Evolutionary conservation across 2,888 invertebrate genomes (phyloP).

Genomic region (Rhogogaster chlorosoma): DNA sequence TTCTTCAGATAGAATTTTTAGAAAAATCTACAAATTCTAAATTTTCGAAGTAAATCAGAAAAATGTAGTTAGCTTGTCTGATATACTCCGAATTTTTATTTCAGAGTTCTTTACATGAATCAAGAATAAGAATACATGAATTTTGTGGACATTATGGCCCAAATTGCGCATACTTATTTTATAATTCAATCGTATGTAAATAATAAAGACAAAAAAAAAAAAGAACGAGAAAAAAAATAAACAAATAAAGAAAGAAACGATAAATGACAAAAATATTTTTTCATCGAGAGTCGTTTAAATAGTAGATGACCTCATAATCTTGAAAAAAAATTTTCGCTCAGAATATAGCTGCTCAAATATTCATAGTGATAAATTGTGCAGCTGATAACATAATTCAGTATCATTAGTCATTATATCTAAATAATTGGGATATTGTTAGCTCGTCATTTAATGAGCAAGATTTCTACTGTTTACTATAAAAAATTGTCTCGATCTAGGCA

Average conservation of each 20-base stretch:
- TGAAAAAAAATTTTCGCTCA: slow-evolving; percentile 18
- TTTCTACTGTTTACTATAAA: not conserved
- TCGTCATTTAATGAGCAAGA: not conserved
- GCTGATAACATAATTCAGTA: not conserved
- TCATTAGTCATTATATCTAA: not conserved
- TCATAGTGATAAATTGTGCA: not conserved
- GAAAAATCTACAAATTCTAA: not conserved
- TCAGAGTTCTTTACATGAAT: not conserved
- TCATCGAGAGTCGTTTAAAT: slow-evolving; percentile 6
- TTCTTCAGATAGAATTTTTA: not conserved
- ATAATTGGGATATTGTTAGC: slow-evolving; percentile 1
- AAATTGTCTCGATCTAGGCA: not conserved
- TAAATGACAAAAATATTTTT: slow-evolving; percentile 27
- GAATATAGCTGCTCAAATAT: slow-evolving; percentile 16
- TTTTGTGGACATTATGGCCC: not conserved
- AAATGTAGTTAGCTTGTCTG: not conserved
- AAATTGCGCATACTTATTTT: not conserved
- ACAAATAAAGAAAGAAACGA: not conserved
- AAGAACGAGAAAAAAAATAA: not conserved
- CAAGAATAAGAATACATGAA: not conserved
- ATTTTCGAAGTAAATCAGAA: not conserved
- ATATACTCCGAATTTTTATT: not conserved
- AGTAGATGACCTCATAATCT: not conserved
- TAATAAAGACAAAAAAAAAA: not conserved
- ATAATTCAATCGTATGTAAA: not conserved